Percentiles rank a stretch among this genome's conserved stretches.
phyloP scores from a whole-genome alignment of 2,113 vertebrate genomes.

The Cottus gobio region DNA sequence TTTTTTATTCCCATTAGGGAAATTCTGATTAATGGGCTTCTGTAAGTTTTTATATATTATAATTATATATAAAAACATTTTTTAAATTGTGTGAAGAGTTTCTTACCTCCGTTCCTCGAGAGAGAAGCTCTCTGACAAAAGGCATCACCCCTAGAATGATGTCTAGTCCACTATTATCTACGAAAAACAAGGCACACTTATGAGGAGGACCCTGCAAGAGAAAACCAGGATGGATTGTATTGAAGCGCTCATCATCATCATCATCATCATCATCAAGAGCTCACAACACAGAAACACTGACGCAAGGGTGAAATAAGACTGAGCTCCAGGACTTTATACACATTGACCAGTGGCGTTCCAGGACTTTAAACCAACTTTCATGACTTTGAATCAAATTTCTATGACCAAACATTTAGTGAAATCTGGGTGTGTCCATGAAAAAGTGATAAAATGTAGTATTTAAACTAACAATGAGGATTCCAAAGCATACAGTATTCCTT shows the following conservation, averaged over 20 bases:
- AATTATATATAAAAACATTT: too few species aligned
- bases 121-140: constrained; percentile 98
- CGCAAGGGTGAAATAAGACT: not conserved
- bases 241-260: constrained; percentile 75
- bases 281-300: constrained; percentile 30
- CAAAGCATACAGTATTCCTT: too few species aligned
- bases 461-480: too few species aligned
- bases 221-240: constrained; percentile 82
- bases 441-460: too few species aligned
- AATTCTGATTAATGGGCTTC: not conserved
- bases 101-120: constrained; percentile 94
- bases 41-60: not conserved
- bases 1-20: not conserved
- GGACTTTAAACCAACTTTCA: too few species aligned
- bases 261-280: constrained; percentile 23
- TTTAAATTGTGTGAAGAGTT: not conserved
- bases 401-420: too few species aligned
- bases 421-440: too few species aligned
- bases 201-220: constrained; percentile 98
- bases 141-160: constrained; percentile 99
- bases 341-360: too few species aligned
- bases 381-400: too few species aligned
- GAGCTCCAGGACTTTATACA: too few species aligned
- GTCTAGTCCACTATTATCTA: constrained; percentile 99
- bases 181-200: constrained; percentile 99